A percentile compares a stretch with the other conserved stretches of the same genome.
Conservation (phyloP, 2,113 vertebrate species). For the Microtus ochrogaster region DNA sequence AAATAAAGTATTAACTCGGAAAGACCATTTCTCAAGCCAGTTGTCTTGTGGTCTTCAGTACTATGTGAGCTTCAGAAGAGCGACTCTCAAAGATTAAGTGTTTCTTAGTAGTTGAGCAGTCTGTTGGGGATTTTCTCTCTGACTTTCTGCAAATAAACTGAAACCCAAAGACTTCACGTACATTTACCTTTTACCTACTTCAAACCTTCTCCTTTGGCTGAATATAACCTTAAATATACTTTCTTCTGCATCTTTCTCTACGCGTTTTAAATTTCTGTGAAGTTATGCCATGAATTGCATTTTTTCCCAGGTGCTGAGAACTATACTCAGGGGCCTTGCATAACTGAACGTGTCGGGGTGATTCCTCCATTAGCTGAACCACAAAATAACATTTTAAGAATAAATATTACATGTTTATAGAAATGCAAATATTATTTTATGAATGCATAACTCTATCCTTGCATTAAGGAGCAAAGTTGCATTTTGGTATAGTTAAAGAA, state of each 20-base stretch:
- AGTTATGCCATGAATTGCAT: neutral
- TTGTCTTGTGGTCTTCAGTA: neutral
- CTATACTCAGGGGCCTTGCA: neutral
- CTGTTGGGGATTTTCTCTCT: neutral
- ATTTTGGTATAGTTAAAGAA: neutral
- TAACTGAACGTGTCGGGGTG: neutral
- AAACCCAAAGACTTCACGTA: neutral
- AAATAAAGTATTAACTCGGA: constrained; percentile 26
- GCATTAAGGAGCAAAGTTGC: neutral
- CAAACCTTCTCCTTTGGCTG: neutral
- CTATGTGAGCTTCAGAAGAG: neutral
- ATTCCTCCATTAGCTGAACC: neutral
- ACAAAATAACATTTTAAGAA: neutral
- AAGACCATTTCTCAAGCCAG: neutral
- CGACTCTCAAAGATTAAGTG: neutral
- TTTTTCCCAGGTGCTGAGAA: neutral
- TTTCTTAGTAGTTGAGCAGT: neutral
- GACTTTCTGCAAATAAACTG: neutral
- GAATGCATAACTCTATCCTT: constrained; percentile 3
- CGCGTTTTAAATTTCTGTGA: neutral
- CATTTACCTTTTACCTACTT: neutral
- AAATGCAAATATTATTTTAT: constrained; percentile 48
- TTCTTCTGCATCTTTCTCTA: neutral
- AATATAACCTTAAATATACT: neutral
- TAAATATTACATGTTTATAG: neutral